Conservation (phyloP, 2,888 invertebrate genomes). For the Frankliniella fusca region DNA sequence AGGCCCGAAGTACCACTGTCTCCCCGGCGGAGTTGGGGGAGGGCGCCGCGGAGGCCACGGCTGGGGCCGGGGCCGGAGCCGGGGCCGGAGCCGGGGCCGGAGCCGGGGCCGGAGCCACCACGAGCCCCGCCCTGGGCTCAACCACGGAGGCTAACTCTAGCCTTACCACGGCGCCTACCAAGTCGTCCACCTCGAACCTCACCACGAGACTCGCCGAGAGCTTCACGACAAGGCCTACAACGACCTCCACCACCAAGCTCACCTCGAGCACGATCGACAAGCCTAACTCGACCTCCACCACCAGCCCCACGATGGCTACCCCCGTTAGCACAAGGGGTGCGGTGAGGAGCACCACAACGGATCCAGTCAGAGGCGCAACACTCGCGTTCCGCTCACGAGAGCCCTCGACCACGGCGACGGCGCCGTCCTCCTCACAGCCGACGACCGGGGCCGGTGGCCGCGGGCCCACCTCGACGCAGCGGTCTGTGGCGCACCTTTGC, state of each 20-base stretch:
- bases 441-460: background rate
- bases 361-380: background rate
- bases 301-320: background rate
- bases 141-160: too few species aligned
- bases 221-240: background rate
- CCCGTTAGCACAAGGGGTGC: background rate
- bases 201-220: background rate
- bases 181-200: background rate
- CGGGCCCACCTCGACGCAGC: background rate
- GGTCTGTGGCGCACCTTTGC: too few species aligned
- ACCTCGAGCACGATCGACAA: background rate
- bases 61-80: too few species aligned
- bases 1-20: background rate
- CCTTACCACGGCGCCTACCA: background rate
- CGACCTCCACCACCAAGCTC: background rate
- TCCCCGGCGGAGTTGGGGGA: background rate
- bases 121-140: too few species aligned
- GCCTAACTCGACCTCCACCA: background rate
- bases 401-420: background rate
- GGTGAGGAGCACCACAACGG: background rate
- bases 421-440: background rate
- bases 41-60: too few species aligned
- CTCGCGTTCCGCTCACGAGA: too few species aligned
- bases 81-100: too few species aligned
- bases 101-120: too few species aligned